phyloP scores from a whole-genome alignment of 2,888 invertebrate genomes.

The Polymixis flavicincta region DNA sequence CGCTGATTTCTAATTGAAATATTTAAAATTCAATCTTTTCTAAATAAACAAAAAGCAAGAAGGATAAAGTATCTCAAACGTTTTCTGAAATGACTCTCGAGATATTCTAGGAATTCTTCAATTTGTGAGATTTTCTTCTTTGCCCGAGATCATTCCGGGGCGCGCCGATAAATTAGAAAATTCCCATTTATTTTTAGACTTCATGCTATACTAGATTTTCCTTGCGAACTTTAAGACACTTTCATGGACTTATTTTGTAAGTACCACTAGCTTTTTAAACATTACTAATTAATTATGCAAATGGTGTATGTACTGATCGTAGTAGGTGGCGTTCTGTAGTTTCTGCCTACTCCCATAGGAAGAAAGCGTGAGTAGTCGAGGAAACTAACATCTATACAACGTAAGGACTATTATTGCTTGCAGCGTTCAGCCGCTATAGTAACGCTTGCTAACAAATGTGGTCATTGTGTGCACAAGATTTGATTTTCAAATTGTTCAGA shows the following conservation, averaged over 20 bases:
- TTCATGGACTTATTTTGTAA: neutral
- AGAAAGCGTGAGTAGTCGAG: no score
- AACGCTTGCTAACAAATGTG: no score
- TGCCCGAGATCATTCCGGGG: slow-evolving; percentile 76
- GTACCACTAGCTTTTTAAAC: neutral
- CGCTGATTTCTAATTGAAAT: neutral
- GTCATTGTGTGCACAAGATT: no score
- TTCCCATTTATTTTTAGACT: slow-evolving; percentile 84
- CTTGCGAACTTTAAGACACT: neutral
- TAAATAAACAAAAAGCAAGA: neutral
- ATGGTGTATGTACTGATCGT: no score
- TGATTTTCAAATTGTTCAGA: no score
- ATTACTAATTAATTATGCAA: no score
- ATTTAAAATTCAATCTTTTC: neutral
- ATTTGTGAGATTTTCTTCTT: slow-evolving; percentile 82
- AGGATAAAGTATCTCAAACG: slow-evolving; percentile 74
- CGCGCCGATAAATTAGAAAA: slow-evolving; percentile 82
- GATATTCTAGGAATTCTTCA: slow-evolving; percentile 85
- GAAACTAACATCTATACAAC: no score
- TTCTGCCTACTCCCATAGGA: no score
- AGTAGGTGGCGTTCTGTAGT: no score
- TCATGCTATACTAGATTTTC: slow-evolving; percentile 69
- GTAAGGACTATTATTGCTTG: no score
- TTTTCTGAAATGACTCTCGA: slow-evolving; percentile 58
- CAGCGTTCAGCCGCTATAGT: no score